Evolutionary conservation across 1,140 invertebrate genomes (phyloP).

Genomic region (Tetragnatha versicolor): DNA sequence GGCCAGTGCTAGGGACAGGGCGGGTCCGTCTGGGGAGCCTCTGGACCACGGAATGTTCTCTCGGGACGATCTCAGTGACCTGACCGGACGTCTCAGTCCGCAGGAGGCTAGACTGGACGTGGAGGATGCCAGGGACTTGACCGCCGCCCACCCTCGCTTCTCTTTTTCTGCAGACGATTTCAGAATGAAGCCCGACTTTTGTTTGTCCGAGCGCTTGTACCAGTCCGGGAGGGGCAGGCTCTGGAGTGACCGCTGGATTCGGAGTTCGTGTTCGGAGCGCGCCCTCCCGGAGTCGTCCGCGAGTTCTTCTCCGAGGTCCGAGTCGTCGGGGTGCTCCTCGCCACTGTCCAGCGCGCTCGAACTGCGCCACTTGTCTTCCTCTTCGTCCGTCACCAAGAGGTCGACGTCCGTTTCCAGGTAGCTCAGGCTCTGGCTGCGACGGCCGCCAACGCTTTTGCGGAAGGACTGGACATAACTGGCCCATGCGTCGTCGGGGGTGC

Average conservation of each 20-base stretch:
- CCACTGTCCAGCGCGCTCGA: conserved; percentile 27
- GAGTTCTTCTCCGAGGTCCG: conserved; percentile 19
- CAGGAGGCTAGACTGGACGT: conserved; percentile 70
- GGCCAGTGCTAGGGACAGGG: conserved; percentile 33
- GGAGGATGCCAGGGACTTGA: conserved; percentile 73
- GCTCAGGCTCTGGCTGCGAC: conserved; percentile 33
- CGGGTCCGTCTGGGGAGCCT: conserved; percentile 69
- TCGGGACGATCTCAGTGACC: conserved; percentile 57
- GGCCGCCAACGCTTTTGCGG: conserved; percentile 11
- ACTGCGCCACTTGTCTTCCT: conserved; percentile 33
- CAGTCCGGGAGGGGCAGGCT: conserved; percentile 93
- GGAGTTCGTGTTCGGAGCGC: conserved; percentile 81
- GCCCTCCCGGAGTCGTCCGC: conserved; percentile 69
- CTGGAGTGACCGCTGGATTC: conserved; percentile 89
- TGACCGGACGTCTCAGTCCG: conserved; percentile 54
- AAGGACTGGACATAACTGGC: conserved; percentile 36
- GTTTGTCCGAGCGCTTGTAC: conserved; percentile 80
- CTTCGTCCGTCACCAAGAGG: not conserved
- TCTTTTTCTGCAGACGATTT: conserved; percentile 29
- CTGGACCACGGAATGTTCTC: conserved; percentile 74
- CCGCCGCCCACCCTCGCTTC: conserved; percentile 52
- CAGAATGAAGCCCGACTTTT: conserved; percentile 61
- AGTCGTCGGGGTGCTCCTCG: conserved; percentile 10
- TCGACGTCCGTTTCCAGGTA: conserved; percentile 48
- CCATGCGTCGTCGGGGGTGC: conserved; percentile 44